A percentile compares a stretch with the other conserved stretches of the same genome.
phyloP scores from a whole-genome alignment of 2,797 vertebrate species.

The Alcedo atthis region DNA sequence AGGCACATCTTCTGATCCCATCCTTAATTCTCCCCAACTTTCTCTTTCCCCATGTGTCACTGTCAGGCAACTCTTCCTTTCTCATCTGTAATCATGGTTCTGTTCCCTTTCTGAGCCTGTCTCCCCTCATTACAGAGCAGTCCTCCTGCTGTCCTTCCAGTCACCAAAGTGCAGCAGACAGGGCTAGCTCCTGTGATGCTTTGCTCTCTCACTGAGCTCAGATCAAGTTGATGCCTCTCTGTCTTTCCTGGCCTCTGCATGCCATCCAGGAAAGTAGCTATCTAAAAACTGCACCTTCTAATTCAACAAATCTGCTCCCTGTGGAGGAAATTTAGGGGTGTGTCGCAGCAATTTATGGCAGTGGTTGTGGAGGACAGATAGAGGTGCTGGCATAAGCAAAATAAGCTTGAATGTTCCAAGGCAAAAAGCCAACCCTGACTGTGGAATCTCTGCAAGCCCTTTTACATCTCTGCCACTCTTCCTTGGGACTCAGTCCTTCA shows the following conservation, averaged over 20 bases:
- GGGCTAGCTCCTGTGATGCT: neutral
- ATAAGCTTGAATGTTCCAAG: neutral
- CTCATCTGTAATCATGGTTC: neutral
- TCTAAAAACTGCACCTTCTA: constrained; percentile 1
- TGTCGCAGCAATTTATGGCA: neutral
- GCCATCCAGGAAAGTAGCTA: neutral
- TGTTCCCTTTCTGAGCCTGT: neutral
- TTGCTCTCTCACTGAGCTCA: neutral
- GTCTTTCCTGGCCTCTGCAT: neutral
- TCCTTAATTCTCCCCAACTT: neutral
- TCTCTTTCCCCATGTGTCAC: neutral
- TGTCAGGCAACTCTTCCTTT: neutral
- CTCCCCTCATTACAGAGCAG: neutral
- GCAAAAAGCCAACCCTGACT: neutral
- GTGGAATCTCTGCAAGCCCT: neutral
- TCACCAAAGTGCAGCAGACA: neutral
- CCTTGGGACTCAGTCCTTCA: neutral
- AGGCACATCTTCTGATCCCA: neutral
- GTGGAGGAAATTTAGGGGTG: constrained; percentile 10
- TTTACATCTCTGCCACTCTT: neutral
- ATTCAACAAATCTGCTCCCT: constrained; percentile 14
- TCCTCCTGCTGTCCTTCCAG: neutral
- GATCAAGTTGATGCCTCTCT: neutral
- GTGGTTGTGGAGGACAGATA: neutral
- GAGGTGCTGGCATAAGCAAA: constrained; percentile 1